phyloP scores from a whole-genome alignment of 1,140 invertebrate species.

The Bombyx mandarina region DNA sequence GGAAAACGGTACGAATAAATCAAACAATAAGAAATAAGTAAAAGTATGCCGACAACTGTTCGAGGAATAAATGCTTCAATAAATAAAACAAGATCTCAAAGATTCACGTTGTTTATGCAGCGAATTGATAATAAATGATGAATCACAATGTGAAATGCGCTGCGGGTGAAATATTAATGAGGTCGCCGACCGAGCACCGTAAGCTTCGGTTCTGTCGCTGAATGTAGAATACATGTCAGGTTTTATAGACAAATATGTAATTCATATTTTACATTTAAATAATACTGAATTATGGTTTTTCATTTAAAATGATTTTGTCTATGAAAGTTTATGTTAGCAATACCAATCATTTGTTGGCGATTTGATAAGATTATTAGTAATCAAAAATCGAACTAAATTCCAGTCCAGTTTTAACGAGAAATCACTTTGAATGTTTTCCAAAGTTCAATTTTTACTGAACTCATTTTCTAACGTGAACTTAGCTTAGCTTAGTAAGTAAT shows the following conservation, averaged over 20 bases:
- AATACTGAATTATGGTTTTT: too few relatives aligned
- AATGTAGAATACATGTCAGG: background rate
- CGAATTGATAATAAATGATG: slow-evolving; percentile 15
- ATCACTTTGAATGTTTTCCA: too few relatives aligned
- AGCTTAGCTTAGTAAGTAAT: too few relatives aligned
- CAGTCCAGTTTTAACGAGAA: too few relatives aligned
- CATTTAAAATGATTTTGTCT: too few relatives aligned
- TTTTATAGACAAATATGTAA: background rate
- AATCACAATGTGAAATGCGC: slow-evolving; percentile 14
- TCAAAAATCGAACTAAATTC: too few relatives aligned
- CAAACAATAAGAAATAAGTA: slow-evolving; percentile 7
- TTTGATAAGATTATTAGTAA: too few relatives aligned
- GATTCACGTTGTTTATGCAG: slow-evolving; percentile 9
- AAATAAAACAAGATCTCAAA: slow-evolving; percentile 8
- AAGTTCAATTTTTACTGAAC: too few relatives aligned
- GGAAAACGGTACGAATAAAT: slow-evolving; percentile 2
- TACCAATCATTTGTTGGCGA: too few relatives aligned
- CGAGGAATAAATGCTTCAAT: slow-evolving; percentile 8
- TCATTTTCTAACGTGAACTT: too few relatives aligned
- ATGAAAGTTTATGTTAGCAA: too few relatives aligned
- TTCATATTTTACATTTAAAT: too few relatives aligned
- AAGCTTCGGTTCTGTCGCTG: background rate
- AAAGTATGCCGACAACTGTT: slow-evolving; percentile 6
- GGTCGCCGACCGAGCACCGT: slow-evolving; percentile 12
- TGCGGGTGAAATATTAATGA: slow-evolving; percentile 10